phyloP scores from a whole-genome alignment of 2,888 invertebrate species.

The Epistrophella euchroma region DNA sequence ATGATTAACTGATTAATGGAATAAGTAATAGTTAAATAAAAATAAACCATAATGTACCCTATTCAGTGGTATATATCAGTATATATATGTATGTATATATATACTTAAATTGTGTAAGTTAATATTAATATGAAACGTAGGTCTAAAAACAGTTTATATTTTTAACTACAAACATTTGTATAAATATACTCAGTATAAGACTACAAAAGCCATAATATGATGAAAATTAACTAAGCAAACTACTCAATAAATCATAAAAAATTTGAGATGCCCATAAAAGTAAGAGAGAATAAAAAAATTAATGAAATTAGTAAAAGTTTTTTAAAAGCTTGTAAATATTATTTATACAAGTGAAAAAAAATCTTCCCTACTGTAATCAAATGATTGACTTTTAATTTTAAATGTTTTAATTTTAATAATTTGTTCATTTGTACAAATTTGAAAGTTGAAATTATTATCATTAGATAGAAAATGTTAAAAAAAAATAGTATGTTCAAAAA shows the following conservation, averaged over 20 bases:
- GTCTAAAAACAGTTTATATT: slow-evolving; percentile 74
- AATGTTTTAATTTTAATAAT: background rate
- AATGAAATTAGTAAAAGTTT: slow-evolving; percentile 28
- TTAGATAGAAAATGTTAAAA: slow-evolving; percentile 62
- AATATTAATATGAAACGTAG: slow-evolving; percentile 65
- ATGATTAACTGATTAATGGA: slow-evolving; percentile 71
- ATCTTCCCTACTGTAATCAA: slow-evolving; percentile 51
- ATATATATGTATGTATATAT: slow-evolving; percentile 1
- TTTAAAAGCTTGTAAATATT: slow-evolving; percentile 18
- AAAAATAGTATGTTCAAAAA: slow-evolving; percentile 51
- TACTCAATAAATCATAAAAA: slow-evolving; percentile 64
- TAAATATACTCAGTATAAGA: slow-evolving; percentile 72
- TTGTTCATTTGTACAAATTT: slow-evolving; percentile 28
- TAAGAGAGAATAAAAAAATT: slow-evolving; percentile 70
- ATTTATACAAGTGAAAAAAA: slow-evolving; percentile 30
- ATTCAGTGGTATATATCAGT: slow-evolving; percentile 50
- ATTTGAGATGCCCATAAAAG: slow-evolving; percentile 73
- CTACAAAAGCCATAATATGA: slow-evolving; percentile 68
- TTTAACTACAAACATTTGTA: slow-evolving; percentile 74
- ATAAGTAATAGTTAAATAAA: slow-evolving; percentile 68
- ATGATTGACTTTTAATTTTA: slow-evolving; percentile 29
- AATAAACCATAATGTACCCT: slow-evolving; percentile 63
- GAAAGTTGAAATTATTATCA: slow-evolving; percentile 29
- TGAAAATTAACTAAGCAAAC: slow-evolving; percentile 67
- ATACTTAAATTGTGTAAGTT: slow-evolving; percentile 45